Base-by-base conservation (phyloP, 2,888 invertebrate genomes). In the Synergus japonicus region DNA sequence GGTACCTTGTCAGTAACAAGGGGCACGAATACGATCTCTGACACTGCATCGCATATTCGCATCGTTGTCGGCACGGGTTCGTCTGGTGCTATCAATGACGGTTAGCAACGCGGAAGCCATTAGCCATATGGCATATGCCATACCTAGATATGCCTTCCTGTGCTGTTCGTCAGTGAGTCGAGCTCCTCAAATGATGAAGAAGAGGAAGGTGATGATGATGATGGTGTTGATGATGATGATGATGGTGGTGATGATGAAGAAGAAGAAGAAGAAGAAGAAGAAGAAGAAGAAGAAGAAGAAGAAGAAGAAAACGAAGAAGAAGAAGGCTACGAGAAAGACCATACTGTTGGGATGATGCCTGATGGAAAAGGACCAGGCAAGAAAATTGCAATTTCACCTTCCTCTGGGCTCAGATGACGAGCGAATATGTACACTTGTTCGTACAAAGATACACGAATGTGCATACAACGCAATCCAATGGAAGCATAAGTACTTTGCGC, bases 41-140 rank as follows among this genome's bases (percentile, higher is more conserved):
- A 86, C 86, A 86, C 84, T 82, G 81, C 82, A 82, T 54, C 29
- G 37, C 54, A 60, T 22, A 18, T 18, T 60, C 60, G 18, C 60
- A 60, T 60, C 60, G 60, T 54, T 79, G 83, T 82, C 83, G 81
- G 83, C 81, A 76, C 80, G 81, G 79, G 82, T 83, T 83, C 78
- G 83, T 79, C 82, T 81, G 83, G 85, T 84, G 84, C 87, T 89
- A 89, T 90, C 90, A 88, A 88, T 89, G 90, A 89, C 88, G 89
- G 86, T 88, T 85, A 85, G 87, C 89, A 89, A 90, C 89, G 90
- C 90, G 90, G 90, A 90, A 90, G 89, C 90, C 88, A 90, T 90
- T 90, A 90, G 88, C 89, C 90, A 90, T 90, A 89, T 90, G 90
- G 89, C 89, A 87, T 89, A 86, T 82, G 86, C 87, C 85, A 82